phyloP scores from a whole-genome alignment of 2,888 invertebrate species.

The Ctena decussata region DNA sequence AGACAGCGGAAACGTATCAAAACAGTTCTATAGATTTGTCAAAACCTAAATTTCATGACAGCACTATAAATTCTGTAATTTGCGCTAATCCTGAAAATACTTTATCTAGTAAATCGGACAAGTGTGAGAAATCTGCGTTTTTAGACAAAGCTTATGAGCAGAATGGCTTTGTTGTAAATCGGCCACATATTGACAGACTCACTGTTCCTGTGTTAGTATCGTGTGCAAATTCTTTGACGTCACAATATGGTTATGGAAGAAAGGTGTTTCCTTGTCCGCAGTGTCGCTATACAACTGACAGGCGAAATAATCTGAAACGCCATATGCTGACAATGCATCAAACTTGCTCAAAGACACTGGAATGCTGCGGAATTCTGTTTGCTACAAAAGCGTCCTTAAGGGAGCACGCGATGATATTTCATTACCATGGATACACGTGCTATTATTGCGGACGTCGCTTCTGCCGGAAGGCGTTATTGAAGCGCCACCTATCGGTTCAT shows the following conservation, averaged over 20 bases:
- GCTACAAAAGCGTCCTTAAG: slow-evolving; percentile 87
- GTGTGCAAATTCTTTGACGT: slow-evolving; percentile 58
- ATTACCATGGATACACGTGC: slow-evolving; percentile 87
- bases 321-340: slow-evolving; percentile 87
- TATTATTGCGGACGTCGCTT: slow-evolving; percentile 86
- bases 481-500: slow-evolving; percentile 87
- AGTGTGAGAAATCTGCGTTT: neutral
- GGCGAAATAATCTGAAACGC: slow-evolving; percentile 87
- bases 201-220: slow-evolving; percentile 61
- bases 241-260: slow-evolving; percentile 70
- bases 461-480: slow-evolving; percentile 87
- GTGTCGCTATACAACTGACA: slow-evolving; percentile 86
- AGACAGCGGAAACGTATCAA: neutral
- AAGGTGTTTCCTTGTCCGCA: slow-evolving; percentile 84
- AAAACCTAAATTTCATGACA: neutral
- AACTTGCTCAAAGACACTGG: slow-evolving; percentile 83
- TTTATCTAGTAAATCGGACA: neutral
- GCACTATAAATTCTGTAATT: neutral
- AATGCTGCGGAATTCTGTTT: slow-evolving; percentile 87
- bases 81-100: neutral
- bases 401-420: slow-evolving; percentile 86
- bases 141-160: neutral
- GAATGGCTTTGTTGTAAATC: neutral
- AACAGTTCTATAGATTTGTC: neutral
- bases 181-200: slow-evolving; percentile 36